Percentiles rank a stretch among this genome's conserved stretches.
These are phyloP conservation scores for Aquatica leii DNA, from an alignment of 2,888 invertebrate species.

Conservation along the genomic window DNA sequence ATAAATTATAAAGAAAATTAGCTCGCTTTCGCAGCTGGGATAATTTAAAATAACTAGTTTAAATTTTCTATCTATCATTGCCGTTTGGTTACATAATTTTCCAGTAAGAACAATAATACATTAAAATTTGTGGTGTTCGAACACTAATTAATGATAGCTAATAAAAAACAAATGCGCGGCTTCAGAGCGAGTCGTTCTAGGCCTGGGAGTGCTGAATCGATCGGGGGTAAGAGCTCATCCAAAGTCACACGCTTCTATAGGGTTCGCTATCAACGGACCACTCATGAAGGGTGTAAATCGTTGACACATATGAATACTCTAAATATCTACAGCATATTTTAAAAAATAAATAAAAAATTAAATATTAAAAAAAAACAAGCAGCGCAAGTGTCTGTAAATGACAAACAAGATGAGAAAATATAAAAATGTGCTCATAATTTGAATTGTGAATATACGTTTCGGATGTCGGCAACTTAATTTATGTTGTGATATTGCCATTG, in stretches of 20 bases:
- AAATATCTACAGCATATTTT: too few relatives aligned
- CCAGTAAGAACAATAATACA: conserved; percentile 4
- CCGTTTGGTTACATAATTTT: conserved; percentile 7
- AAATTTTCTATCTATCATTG: conserved; percentile 25
- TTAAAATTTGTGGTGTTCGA: conserved; percentile 16
- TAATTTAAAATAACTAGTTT: conserved; percentile 24
- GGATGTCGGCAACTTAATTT: too few relatives aligned
- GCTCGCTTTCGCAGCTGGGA: conserved; percentile 35
- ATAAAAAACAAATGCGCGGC: conserved; percentile 39
- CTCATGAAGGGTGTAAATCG: conserved; percentile 37
- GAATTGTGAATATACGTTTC: too few relatives aligned
- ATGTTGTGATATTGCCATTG: too few relatives aligned
- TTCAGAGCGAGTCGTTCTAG: conserved; percentile 47
- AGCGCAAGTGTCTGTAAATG: too few relatives aligned
- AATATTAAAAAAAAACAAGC: too few relatives aligned
- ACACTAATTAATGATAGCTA: conserved; percentile 35
- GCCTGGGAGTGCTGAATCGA: conserved; percentile 54
- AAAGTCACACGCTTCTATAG: conserved; percentile 48
- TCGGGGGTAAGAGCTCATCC: conserved; percentile 49
- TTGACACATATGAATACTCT: conserved; percentile 29
- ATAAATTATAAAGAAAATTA: conserved; percentile 41
- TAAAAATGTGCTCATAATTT: too few relatives aligned
- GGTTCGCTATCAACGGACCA: conserved; percentile 45
- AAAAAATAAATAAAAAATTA: too few relatives aligned
- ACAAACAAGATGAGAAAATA: too few relatives aligned